Base-by-base conservation (phyloP, 2,113 vertebrate genomes). In the Eptatretus burgeri region DNA sequence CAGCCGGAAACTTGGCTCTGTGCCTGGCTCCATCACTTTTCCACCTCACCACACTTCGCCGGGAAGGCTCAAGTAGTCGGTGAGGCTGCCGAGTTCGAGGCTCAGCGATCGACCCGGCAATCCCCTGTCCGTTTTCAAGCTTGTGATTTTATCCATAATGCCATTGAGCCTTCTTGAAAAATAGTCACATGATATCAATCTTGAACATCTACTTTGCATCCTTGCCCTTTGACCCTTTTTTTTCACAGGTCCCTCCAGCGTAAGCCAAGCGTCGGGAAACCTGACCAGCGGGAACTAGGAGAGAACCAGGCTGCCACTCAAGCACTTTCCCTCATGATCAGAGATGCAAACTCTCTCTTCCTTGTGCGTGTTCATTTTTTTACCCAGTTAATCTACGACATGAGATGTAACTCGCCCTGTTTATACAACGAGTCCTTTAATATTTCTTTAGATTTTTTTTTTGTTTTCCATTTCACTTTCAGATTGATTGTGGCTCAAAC, bases 231-330 rank as follows among this genome's bases (percentile, higher is more conserved):
- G 27, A 41, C 27, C 27, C 27, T 7, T 41, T 41, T 41, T 41
- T 41, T 41, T 3, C 27, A 69, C 73, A 98, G 91, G 74, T 84
- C 81, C 70, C 86, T 93, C 75, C 81, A 81, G 66, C 81, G 80
- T 73, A 88, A 84, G 69, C 73, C 74, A 74, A 82, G 81, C 68
- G 27, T 79, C 64, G 82, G 81, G 19, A 80, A 76, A 14, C 82
- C 83, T 0, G 81, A 84, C 68, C 82, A 83, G 74, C 73, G 76
- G 63, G 83, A 87, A 69, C 74, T 87, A 51, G 85, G 66, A 9
- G 84, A 86, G 71, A 86, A 79, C 68, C 68, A 83, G 62, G 83
- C 83, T 8, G 84, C 84, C n/a, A 79, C 81, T 0, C 80, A 84
- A 67, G 82, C 80, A 13, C 66, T 87, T 69, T 78, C 81, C 13